Percentiles rank a stretch among this genome's conserved stretches.
Conservation (phyloP, 2,888 invertebrate genomes). For the Thyatira batis region DNA sequence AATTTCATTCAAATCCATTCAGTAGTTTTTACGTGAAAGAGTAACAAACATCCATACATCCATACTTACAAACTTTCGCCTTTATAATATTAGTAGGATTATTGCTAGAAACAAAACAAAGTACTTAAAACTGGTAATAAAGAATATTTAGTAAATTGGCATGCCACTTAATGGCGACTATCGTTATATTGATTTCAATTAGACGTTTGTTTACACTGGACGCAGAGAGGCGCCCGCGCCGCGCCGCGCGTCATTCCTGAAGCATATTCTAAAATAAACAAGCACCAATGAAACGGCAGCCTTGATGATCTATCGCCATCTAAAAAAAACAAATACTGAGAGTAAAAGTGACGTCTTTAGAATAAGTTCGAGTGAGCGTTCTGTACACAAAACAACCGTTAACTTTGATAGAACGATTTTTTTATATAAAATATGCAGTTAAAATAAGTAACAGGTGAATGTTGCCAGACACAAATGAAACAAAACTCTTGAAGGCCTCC, state of each 20-base stretch:
- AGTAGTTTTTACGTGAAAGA: too few species aligned
- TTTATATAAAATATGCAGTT: neutral
- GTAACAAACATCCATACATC: too few species aligned
- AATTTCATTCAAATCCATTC: too few species aligned
- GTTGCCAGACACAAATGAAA: slow-evolving; percentile 31
- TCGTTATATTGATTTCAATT: slow-evolving; percentile 53
- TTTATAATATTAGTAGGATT: too few species aligned
- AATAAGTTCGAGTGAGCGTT: slow-evolving; percentile 1
- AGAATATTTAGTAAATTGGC: slow-evolving; percentile 48
- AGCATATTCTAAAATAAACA: slow-evolving; percentile 22
- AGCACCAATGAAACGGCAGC: slow-evolving; percentile 3
- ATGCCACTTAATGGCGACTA: slow-evolving; percentile 42
- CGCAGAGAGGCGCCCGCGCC: neutral
- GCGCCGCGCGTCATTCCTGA: neutral
- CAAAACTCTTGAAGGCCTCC: slow-evolving; percentile 39
- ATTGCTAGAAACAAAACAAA: slow-evolving; percentile 24
- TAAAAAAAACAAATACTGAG: neutral
- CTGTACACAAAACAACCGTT: neutral
- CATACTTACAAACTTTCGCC: too few species aligned
- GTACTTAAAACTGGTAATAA: slow-evolving; percentile 35
- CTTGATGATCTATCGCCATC: neutral
- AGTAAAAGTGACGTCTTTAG: slow-evolving; percentile 6
- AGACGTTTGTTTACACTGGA: slow-evolving; percentile 29
- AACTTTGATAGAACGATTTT: neutral
- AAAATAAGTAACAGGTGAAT: slow-evolving; percentile 40